Evolutionary conservation across 2,888 invertebrate genomes (phyloP), one percentile per base, ranked within the genome.

Genomic region (Biston stratarius): DNA sequence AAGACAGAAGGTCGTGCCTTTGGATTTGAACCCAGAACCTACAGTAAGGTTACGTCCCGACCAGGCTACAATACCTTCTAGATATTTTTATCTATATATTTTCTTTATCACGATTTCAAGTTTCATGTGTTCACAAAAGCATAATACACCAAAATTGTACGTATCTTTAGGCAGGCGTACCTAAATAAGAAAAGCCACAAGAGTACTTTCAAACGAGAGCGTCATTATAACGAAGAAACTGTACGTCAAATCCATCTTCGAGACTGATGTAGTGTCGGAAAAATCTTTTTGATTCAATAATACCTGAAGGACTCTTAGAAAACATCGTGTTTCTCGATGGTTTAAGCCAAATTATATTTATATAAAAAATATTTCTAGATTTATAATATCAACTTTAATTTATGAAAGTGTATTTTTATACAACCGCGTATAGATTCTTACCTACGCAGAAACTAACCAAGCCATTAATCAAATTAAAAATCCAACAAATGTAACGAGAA

Each of bases 401-500:
- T 5, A 38, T 8, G 6, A 38, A 38, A 38, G 0, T 38, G 38
- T 38, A 9, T 38, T 38, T n/a, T 53, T 53, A 9, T 9, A 33
- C 33, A 49, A 6, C 51, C n/a, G 0, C 14, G 38, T 33, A 60
- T 38, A 44, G 40, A 64, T 10, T 42, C n/a, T 12, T 42, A 24
- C 42, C 38, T 14, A 53, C 53, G 40, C 33, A 53, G 8, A 53
- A 57, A 69, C 47, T 61, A 62, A 55, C n/a, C 52, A 42, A 49
- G 55, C 56, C 61, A 61, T 61, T 61, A 61, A 66, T 66, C 61
- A 61, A 61, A 66, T 67, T 67, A 55, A 67, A 65, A 63, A 58
- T 59, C 55, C 67, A 11, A 56, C 61, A 66, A 55, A 67, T 47
- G 66, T 57, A 52, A 61, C 47, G 42, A 59, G 60, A 56, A 72